These are phyloP conservation scores for Drosophila bocqueti DNA, from an alignment of 1,140 invertebrate species.

Conservation along the genomic window DNA sequence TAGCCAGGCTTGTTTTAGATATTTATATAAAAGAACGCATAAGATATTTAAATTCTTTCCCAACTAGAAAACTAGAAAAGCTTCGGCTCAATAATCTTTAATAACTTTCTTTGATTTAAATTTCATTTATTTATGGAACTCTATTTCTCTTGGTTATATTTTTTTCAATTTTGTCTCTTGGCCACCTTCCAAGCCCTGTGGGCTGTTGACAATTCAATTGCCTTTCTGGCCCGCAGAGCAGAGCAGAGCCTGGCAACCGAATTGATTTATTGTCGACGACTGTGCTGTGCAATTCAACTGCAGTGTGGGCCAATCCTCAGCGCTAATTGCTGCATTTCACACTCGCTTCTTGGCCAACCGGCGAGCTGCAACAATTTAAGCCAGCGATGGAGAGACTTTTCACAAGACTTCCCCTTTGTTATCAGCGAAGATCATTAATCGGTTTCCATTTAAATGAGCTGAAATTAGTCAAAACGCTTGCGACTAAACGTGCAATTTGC, in stretches of 20 bases:
- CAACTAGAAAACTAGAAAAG: too few relatives aligned
- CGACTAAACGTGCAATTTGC: slow-evolving; percentile 61
- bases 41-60: background rate
- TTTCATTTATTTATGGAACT: background rate
- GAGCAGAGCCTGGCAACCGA: background rate
- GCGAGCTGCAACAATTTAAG: slow-evolving; percentile 30
- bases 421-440: slow-evolving; percentile 54
- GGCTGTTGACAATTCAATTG: slow-evolving; percentile 39
- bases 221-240: background rate
- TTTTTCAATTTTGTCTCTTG: background rate
- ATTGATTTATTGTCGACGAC: slow-evolving; percentile 38
- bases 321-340: slow-evolving; percentile 38
- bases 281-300: slow-evolving; percentile 23
- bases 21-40: background rate
- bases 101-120: background rate
- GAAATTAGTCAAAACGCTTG: slow-evolving; percentile 60
- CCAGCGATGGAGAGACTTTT: slow-evolving; percentile 19
- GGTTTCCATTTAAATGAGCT: slow-evolving; percentile 62
- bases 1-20: background rate
- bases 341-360: slow-evolving; percentile 42
- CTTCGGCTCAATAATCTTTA: background rate
- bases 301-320: slow-evolving; percentile 20
- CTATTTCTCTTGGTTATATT: too few relatives aligned
- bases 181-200: slow-evolving; percentile 5
- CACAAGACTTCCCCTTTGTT: slow-evolving; percentile 50